A percentile compares a stretch with the other conserved stretches of the same genome.
These are phyloP conservation scores for Crotalus tigris DNA, from an alignment of 2,113 vertebrate genomes.

Conservation along the genomic window DNA sequence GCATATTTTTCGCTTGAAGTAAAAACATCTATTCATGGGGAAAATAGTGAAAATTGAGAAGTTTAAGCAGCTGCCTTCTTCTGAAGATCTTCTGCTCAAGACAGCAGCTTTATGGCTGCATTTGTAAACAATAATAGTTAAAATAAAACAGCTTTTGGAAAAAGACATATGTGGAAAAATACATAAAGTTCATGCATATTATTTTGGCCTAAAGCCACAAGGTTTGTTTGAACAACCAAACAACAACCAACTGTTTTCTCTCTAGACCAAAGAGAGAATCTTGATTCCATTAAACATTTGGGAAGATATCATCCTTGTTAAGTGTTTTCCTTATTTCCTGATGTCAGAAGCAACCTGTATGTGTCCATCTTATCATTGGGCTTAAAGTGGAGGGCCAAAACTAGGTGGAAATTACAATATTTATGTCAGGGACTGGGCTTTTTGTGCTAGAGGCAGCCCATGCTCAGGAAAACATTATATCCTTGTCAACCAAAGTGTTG, in stretches of 20 bases:
- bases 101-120: too few relatives aligned
- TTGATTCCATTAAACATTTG: conserved; percentile 16
- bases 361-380: not conserved
- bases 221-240: not conserved
- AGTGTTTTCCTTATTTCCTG: conserved; percentile 28
- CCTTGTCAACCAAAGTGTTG: conserved; percentile 39
- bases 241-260: conserved; percentile 4
- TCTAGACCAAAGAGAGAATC: conserved; percentile 28
- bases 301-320: conserved; percentile 18
- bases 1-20: not conserved
- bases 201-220: not conserved
- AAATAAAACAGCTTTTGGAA: not conserved
- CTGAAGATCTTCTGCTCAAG: not conserved
- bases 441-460: conserved; percentile 13
- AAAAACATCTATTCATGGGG: not conserved
- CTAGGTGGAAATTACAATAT: conserved; percentile 21
- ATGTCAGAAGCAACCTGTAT: conserved; percentile 36
- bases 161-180: not conserved
- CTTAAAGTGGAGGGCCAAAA: conserved; percentile 22
- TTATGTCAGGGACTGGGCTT: conserved; percentile 33
- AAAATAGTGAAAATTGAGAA: not conserved
- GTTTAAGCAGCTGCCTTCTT: not conserved
- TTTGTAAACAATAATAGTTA: not conserved
- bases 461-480: conserved; percentile 41
- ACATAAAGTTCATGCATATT: not conserved